Evolutionary conservation across 2,113 vertebrate genomes (phyloP), one percentile per base, ranked within the genome.

Genomic region (Solea solea): DNA sequence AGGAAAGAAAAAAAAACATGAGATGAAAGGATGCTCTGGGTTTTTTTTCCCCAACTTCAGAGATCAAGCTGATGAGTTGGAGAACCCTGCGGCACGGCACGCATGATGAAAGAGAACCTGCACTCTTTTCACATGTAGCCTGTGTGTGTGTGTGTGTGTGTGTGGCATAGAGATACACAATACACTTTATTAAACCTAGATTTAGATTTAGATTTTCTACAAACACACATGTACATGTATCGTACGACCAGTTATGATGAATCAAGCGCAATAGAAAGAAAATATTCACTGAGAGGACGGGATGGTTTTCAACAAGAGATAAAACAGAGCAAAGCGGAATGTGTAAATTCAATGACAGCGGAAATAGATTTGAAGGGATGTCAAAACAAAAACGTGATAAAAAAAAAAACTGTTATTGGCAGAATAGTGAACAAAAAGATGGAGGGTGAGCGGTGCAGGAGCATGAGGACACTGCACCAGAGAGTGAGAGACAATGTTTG

Each of bases 1-100:
- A n/a, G 21, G 5, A 5, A 5, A 25, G 14, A 52, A 28, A 68
- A 70, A 74, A 66, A 61, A 63, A 52, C 67, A 57, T 10, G 21
- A 86, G 76, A 91, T 84, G 73, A 89, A 90, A 91, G 76, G 73
- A 69, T 71, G 82, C 75, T 59, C 76, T 72, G 55, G 82, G 66
- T 78, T 81, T 80, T 82, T 82, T 76, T 79, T 56, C 15, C 25
- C 6, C 69, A 78, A 89, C 85, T 86, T 78, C 78, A 86, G 76
- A 90, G 89, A 92, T 91, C 86, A 91, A 91, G 82, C 83, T 72
- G 73, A 87, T 85, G 86, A 72, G 78, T 85, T 89, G 84, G 81
- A 80, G 83, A 87, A 89, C 80, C 89, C 88, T 82, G 81, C 77
- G 69, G 90, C 76, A 50, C 73, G 62, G 74, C 72, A 82, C 56